A percentile compares a stretch with the other conserved stretches of the same genome.
These are phyloP conservation scores for Zapornia atra DNA, from an alignment of 2,113 vertebrate species.

Conservation along the genomic window DNA sequence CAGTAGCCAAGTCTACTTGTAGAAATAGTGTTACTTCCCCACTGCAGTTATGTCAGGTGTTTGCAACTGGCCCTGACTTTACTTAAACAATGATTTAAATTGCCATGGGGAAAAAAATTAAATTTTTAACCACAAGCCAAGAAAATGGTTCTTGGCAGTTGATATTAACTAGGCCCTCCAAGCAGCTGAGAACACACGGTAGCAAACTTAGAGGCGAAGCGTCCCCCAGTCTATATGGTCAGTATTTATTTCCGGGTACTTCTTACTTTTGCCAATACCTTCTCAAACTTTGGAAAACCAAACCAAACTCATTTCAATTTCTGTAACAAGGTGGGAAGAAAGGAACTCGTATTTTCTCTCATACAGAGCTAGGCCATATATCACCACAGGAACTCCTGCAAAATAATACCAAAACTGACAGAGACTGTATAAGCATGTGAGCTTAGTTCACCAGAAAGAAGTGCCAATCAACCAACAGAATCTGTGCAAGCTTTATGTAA, in stretches of 20 bases:
- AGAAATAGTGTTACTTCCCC: background rate
- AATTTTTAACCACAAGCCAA: background rate
- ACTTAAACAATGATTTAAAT: background rate
- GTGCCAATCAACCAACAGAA: background rate
- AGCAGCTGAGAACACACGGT: background rate
- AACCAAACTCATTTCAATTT: background rate
- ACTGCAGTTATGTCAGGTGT: background rate
- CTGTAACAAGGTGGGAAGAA: background rate
- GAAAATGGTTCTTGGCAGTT: background rate
- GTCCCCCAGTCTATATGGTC: background rate
- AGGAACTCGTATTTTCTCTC: background rate
- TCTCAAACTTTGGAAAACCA: background rate
- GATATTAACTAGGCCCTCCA: background rate
- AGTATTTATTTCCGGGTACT: background rate
- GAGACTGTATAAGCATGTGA: background rate
- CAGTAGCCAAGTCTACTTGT: background rate
- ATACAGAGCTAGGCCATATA: background rate
- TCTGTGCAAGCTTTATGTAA: background rate
- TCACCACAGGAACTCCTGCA: background rate
- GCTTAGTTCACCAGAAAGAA: background rate
- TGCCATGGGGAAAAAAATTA: background rate
- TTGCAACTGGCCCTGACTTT: background rate
- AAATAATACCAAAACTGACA: background rate
- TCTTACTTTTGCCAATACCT: background rate
- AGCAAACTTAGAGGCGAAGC: background rate